phyloP scores from a whole-genome alignment of 1,140 invertebrate genomes.

The Limonius californicus region DNA sequence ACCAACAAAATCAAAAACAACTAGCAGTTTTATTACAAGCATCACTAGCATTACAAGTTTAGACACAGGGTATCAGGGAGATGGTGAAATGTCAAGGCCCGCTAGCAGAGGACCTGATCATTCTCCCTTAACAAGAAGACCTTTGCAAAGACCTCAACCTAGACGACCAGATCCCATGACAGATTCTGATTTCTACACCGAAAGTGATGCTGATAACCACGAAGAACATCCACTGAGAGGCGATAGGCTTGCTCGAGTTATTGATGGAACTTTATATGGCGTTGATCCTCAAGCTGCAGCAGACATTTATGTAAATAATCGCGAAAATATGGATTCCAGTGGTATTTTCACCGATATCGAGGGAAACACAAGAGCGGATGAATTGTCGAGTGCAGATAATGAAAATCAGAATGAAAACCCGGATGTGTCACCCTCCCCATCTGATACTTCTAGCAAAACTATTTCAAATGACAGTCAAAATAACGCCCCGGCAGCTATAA shows the following conservation, averaged over 20 bases:
- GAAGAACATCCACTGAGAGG: conserved; percentile 64
- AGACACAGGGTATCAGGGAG: conserved; percentile 81
- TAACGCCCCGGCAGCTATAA: conserved; percentile 38
- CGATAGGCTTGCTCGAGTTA: conserved; percentile 71
- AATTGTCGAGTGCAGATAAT: conserved; percentile 30
- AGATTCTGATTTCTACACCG: conserved; percentile 84
- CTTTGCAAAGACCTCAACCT: conserved; percentile 38
- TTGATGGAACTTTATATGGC: conserved; percentile 79
- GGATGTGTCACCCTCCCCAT: conserved; percentile 43
- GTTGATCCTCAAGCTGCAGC: conserved; percentile 51
- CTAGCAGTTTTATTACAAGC: conserved; percentile 73
- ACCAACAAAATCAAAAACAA: conserved; percentile 55
- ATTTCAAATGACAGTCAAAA: conserved; percentile 45
- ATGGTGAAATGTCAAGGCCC: conserved; percentile 77
- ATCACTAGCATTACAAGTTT: conserved; percentile 81
- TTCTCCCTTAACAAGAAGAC: conserved; percentile 51
- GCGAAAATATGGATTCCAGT: conserved; percentile 78
- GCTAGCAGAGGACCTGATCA: conserved; percentile 71
- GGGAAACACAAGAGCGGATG: conserved; percentile 45
- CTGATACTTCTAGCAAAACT: conserved; percentile 42
- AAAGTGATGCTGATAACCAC: conserved; percentile 77
- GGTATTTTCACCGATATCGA: conserved; percentile 82
- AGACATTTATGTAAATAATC: conserved; percentile 50
- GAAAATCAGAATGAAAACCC: conserved; percentile 33
- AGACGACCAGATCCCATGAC: conserved; percentile 77